Conservation (phyloP, 2,888 invertebrate genomes). For the Horisme vitalbata region DNA sequence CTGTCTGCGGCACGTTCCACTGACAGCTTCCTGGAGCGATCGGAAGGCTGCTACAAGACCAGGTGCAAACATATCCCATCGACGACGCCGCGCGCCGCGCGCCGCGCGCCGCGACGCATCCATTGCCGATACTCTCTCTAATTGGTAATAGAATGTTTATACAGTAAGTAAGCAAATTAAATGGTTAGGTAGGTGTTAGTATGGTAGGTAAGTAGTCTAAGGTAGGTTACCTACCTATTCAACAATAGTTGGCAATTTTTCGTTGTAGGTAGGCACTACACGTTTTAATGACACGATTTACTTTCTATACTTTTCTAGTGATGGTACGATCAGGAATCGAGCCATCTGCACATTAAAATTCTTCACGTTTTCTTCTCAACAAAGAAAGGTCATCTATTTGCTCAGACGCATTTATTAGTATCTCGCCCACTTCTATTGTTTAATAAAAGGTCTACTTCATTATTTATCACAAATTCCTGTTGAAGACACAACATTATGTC, state of each 20-base stretch:
- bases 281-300: slow-evolving; percentile 12
- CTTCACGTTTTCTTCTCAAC: slow-evolving; percentile 29
- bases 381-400: slow-evolving; percentile 39
- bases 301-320: slow-evolving; percentile 30
- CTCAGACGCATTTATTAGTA: slow-evolving; percentile 32
- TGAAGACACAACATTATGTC: background rate
- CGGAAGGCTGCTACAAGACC: background rate
- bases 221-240: too few species aligned
- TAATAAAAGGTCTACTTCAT: slow-evolving; percentile 1
- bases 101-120: too few species aligned
- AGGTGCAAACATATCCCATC: background rate
- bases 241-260: too few species aligned
- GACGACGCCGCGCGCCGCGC: too few species aligned
- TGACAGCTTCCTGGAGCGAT: slow-evolving; percentile 1
- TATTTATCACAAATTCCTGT: background rate
- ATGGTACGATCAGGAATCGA: slow-evolving; percentile 17
- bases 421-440: slow-evolving; percentile 28
- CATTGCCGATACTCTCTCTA: background rate
- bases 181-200: too few species aligned
- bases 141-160: background rate
- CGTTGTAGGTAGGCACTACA: slow-evolving; percentile 5
- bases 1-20: slow-evolving; percentile 12
- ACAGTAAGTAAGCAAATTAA: too few species aligned
- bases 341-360: slow-evolving; percentile 46
- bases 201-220: too few species aligned